Evolutionary conservation across 1,140 invertebrate species (phyloP).

Genomic region (Hypsibius dujardini): DNA sequence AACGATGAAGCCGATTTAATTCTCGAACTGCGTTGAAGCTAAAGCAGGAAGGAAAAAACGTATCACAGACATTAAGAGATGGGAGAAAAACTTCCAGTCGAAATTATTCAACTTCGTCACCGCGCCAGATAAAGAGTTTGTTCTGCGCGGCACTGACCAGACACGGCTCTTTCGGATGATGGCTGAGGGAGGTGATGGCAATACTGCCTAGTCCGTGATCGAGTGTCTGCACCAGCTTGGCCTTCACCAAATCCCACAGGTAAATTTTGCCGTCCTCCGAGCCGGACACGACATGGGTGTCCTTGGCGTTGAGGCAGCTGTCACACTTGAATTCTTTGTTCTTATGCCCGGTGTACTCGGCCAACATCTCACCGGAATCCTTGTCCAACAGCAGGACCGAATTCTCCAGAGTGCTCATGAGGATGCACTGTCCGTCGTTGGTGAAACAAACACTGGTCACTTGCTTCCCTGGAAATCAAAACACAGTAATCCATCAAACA

Average conservation of each 20-base stretch:
- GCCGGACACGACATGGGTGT: conserved; percentile 65
- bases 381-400: conserved; percentile 71
- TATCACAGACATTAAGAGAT: too few relatives aligned
- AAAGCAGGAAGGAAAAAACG: too few relatives aligned
- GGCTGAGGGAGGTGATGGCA: conserved; percentile 15
- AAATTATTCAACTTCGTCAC: neutral
- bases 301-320: conserved; percentile 57
- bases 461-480: conserved; percentile 39
- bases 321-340: conserved; percentile 64
- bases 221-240: conserved; percentile 23
- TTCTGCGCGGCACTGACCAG: neutral
- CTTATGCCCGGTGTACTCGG: conserved; percentile 51
- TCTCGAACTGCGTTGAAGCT: too few relatives aligned
- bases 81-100: neutral
- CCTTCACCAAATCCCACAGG: conserved; percentile 66
- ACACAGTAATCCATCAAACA: conserved; percentile 20
- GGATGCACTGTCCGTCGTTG: conserved; percentile 63
- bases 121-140: conserved; percentile 11
- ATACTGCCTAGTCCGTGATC: conserved; percentile 17
- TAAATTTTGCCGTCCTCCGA: conserved; percentile 65
- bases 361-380: conserved; percentile 58
- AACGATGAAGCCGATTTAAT: too few relatives aligned
- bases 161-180: conserved; percentile 12
- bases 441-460: conserved; percentile 57
- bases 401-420: conserved; percentile 62